These are phyloP conservation scores for Ceramica pisi DNA, from an alignment of 2,888 invertebrate genomes.

Conservation along the genomic window DNA sequence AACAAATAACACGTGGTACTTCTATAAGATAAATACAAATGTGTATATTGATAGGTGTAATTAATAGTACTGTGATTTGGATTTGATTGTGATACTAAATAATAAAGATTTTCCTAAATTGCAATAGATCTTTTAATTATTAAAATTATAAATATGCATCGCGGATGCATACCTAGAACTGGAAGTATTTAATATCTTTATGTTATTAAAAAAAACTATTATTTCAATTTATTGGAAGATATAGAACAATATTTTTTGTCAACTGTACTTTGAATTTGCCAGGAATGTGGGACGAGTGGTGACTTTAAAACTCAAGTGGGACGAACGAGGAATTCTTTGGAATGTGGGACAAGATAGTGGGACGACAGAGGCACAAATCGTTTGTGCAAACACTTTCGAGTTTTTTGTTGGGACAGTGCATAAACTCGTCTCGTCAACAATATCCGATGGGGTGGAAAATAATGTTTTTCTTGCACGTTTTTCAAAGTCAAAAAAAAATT, in stretches of 20 bases:
- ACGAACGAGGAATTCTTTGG: conserved; percentile 23
- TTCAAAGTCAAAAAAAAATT: too few species aligned
- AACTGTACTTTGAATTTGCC: conserved; percentile 24
- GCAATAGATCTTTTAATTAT: conserved; percentile 7
- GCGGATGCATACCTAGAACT: background rate
- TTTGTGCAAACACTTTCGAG: too few species aligned
- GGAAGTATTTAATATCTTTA: conserved; percentile 5
- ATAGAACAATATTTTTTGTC: conserved; percentile 23
- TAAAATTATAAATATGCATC: background rate
- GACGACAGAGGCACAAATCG: conserved; percentile 17
- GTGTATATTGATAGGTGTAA: conserved; percentile 23
- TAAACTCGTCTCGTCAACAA: too few species aligned
- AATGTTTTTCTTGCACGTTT: too few species aligned
- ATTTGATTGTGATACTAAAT: conserved; percentile 23
- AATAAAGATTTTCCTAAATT: conserved; percentile 15
- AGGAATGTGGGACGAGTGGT: conserved; percentile 17
- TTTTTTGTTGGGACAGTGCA: too few species aligned
- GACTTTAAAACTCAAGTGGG: conserved; percentile 16
- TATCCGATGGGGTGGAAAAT: too few species aligned
- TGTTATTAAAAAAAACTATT: too few species aligned
- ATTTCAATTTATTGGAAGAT: too few species aligned
- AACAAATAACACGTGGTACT: conserved; percentile 35
- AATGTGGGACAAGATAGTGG: conserved; percentile 27
- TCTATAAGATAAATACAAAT: conserved; percentile 1
- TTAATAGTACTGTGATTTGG: conserved; percentile 24